Base-by-base conservation (phyloP, 1,140 invertebrate genomes). In the Stegodyphus mimosarum region DNA sequence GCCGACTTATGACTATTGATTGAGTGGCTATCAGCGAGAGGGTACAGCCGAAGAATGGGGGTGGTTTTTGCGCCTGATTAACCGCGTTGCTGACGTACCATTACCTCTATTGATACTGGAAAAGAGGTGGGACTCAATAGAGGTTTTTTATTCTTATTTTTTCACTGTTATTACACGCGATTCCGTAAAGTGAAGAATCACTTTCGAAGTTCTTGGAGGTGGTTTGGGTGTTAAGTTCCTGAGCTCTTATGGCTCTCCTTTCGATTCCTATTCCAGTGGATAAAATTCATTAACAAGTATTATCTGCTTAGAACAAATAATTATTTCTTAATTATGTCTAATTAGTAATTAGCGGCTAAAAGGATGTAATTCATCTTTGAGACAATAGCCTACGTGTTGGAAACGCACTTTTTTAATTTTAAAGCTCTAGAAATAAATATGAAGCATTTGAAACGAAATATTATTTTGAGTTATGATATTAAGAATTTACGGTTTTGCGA, bases 211-310 rank as follows among this genome's bases (percentile, higher is more conserved):
- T 33, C 80, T 49, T 15, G 60, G 80, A 83, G 66, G 71, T 63
- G 78, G 53, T 80, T 80, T 80, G 53, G 69, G 52, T 71, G 60
- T 80, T n/a, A 72, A 52, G 67, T 72, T 80, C 78, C 69, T 80
- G 63, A 51, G 50, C 60, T 50, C 55, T 60, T 60, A 60, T 15
- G 15, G 15, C 15, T 60, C 55, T 11, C 15, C 15, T 60, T 60
- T 4, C 15, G 15, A 11, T 60, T 60, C 15, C 55, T 15, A 11
- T 60, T 60, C 2, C 9, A 4, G 55, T 15, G 55, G 15, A 15
- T 60, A 11, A 11, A 9, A 11, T 15, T 9, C 15, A 11, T 60
- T 60, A 60, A 9, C 15, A 60, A 60, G 15, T 9, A 60, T 11
- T 11, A 60, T 0, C 55, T 4, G 2, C 55, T 11, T 60, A 11